Evolutionary conservation across 53 echinoderm and acorn worm genomes (phyloP), one percentile per base, ranked within the genome.

Genomic region (Arbacia lixula): DNA sequence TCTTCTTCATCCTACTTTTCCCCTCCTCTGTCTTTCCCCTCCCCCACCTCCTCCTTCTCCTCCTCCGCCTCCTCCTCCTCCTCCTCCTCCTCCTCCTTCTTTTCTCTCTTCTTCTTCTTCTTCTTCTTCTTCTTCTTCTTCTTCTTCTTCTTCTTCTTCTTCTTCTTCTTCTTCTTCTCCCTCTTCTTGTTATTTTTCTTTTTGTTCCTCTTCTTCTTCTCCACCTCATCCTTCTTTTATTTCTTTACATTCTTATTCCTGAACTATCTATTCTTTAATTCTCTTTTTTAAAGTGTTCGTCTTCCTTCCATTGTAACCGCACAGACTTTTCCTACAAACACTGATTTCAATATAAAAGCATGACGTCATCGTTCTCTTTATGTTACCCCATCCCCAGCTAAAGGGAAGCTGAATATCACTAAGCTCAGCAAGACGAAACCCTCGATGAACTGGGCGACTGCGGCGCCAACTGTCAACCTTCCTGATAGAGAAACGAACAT

Each of bases 331-430:
- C n/a, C n/a, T n/a, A n/a, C n/a, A n/a, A n/a, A n/a, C n/a, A n/a
- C n/a, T n/a, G n/a, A n/a, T n/a, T n/a, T n/a, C n/a, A n/a, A n/a
- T n/a, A n/a, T n/a, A n/a, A n/a, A n/a, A n/a, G n/a, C n/a, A n/a
- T n/a, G n/a, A n/a, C n/a, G n/a, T n/a, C n/a, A n/a, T n/a, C n/a
- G n/a, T n/a, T n/a, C n/a, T n/a, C n/a, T n/a, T n/a, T n/a, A n/a
- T n/a, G n/a, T n/a, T n/a, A n/a, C n/a, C n/a, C 34, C 19, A 11
- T 75, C 40, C 54, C 9, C 35, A 81, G 82, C 62, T 10, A 43
- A 81, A 43, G 82, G 82, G 11, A 81, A 81, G 32, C 82, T 81
- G n/a, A 17, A 61, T 40, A 49, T 63, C 42, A 16, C 19, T 3
- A 46, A 61, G 32, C 0, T 43, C 1, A 35, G 38, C 32, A 81